These are phyloP conservation scores for Periophthalmus modestus DNA, from an alignment of 2,113 vertebrate species.

Conservation along the genomic window DNA sequence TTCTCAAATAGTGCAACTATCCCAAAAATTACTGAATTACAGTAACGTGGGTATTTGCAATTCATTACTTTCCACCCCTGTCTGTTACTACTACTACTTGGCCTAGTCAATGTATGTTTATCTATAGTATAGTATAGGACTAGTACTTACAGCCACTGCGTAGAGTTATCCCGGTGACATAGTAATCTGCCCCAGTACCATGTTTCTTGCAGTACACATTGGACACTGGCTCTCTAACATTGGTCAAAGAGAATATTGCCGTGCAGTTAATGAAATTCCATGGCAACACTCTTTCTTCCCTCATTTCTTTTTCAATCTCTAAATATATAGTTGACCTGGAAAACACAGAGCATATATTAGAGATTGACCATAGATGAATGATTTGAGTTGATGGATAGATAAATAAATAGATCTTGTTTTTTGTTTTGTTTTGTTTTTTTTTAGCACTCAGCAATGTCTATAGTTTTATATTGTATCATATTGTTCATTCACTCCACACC, in stretches of 20 bases:
- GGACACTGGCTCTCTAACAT: constrained; percentile 22
- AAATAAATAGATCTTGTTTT: neutral
- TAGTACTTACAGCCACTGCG: constrained; percentile 67
- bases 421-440: neutral
- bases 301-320: constrained; percentile 21
- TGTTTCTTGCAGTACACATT: constrained; percentile 45
- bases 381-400: neutral
- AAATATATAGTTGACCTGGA: constrained; percentile 38
- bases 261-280: constrained; percentile 50
- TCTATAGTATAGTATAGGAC: neutral
- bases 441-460: too few relatives aligned
- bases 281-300: neutral
- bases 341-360: neutral
- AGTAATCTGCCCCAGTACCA: accelerated
- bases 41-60: too few relatives aligned
- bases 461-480: too few relatives aligned
- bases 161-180: constrained; percentile 56
- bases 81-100: neutral
- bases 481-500: too few relatives aligned
- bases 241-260: constrained; percentile 41
- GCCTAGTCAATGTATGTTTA: too few relatives aligned
- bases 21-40: too few relatives aligned
- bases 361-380: neutral
- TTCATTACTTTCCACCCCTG: too few relatives aligned
- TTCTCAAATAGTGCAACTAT: too few relatives aligned